A percentile compares a stretch with the other conserved stretches of the same genome.
Evolutionary conservation across 2,113 vertebrate species (phyloP).

Genomic region (Mustelus asterias): DNA sequence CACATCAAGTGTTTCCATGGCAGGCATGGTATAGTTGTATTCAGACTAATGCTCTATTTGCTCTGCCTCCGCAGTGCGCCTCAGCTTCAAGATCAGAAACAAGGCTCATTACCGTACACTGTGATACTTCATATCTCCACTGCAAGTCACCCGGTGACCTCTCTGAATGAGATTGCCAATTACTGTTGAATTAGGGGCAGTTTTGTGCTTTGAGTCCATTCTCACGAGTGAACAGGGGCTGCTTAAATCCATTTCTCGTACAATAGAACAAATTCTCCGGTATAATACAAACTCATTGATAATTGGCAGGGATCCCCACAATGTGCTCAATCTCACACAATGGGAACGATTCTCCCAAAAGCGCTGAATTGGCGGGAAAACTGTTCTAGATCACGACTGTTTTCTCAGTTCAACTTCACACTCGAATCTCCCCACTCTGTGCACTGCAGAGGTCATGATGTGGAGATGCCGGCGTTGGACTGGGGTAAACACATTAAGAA

Average conservation of each 20-base stretch:
- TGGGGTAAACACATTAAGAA: no score
- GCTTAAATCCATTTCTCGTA: neutral
- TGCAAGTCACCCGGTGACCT: neutral
- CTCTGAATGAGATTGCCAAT: neutral
- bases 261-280: neutral
- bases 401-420: no score
- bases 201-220: neutral
- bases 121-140: neutral
- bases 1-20: neutral
- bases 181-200: conserved; percentile 4
- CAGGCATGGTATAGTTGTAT: neutral
- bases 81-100: neutral
- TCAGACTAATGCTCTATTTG: conserved; percentile 16
- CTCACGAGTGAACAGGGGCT: neutral
- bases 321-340: neutral
- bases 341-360: no score
- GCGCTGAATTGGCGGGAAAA: no score
- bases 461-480: no score
- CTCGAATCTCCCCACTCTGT: no score
- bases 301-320: neutral
- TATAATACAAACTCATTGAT: neutral
- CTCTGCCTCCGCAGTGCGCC: neutral
- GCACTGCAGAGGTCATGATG: no score
- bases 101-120: neutral
- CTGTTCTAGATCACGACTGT: no score